These are phyloP conservation scores for Poecilia latipinna DNA, from an alignment of 2,113 vertebrate genomes.

Conservation along the genomic window DNA sequence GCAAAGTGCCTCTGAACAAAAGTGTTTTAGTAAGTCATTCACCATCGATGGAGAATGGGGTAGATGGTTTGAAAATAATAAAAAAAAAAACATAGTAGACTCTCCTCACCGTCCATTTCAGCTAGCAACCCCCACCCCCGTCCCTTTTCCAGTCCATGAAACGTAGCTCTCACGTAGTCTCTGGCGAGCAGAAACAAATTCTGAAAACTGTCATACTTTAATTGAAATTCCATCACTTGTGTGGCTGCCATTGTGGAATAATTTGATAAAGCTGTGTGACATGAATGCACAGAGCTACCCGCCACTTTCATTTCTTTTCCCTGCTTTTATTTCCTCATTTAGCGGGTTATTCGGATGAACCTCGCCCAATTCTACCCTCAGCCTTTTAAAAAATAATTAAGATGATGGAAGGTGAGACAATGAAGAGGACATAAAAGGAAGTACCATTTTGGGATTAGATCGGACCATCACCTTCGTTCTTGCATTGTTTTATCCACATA, in stretches of 20 bases:
- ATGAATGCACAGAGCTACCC: constrained; percentile 60
- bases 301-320: constrained; percentile 61
- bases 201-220: constrained; percentile 76
- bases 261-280: constrained; percentile 74
- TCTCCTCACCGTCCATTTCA: constrained; percentile 21
- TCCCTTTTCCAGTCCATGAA: constrained; percentile 6
- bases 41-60: constrained; percentile 36
- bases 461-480: constrained; percentile 6
- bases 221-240: constrained; percentile 80
- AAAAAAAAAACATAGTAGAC: constrained; percentile 35
- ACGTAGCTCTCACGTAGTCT: constrained; percentile 35
- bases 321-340: constrained; percentile 71
- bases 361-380: constrained; percentile 54
- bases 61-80: constrained; percentile 21
- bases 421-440: constrained; percentile 51
- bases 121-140: background rate
- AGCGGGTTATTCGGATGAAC: constrained; percentile 69
- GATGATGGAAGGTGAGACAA: constrained; percentile 66
- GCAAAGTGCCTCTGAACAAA: constrained; percentile 52
- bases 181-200: constrained; percentile 66
- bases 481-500: constrained; percentile 4
- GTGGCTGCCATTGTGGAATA: constrained; percentile 69
- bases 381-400: constrained; percentile 48
- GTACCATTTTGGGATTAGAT: constrained; percentile 44
- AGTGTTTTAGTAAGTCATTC: constrained; percentile 56